Evolutionary conservation across 1,140 invertebrate genomes (phyloP).

Genomic region (Bombus polaris): DNA sequence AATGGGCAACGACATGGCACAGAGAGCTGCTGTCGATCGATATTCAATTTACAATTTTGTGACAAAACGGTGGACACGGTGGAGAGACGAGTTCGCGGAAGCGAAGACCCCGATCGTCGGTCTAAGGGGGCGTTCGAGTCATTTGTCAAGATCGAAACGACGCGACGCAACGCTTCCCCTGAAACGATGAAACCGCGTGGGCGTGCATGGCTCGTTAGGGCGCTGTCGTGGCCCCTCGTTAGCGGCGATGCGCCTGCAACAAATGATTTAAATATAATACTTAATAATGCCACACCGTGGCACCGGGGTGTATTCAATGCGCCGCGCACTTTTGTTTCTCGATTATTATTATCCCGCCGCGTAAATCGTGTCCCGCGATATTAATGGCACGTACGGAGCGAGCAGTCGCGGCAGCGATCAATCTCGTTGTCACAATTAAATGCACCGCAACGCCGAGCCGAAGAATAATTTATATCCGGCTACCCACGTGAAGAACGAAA

Average conservation of each 20-base stretch:
- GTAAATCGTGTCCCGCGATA: conserved; percentile 62
- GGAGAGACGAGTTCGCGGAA: conserved; percentile 68
- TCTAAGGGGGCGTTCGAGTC: background rate
- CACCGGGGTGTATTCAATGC: conserved; percentile 29
- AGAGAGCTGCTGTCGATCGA: conserved; percentile 70
- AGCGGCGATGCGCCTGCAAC: conserved; percentile 49
- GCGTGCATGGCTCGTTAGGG: conserved; percentile 57
- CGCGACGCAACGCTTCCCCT: conserved; percentile 19
- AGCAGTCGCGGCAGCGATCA: conserved; percentile 61
- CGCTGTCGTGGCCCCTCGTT: conserved; percentile 63
- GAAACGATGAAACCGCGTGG: conserved; percentile 61
- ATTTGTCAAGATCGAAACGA: conserved; percentile 44
- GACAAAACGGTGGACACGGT: conserved; percentile 69
- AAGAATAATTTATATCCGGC: conserved; percentile 59
- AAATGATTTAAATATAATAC: conserved; percentile 62
- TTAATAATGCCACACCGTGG: conserved; percentile 52
- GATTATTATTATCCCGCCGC: conserved; percentile 50
- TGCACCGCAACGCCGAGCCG: conserved; percentile 45
- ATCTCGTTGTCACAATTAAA: conserved; percentile 65
- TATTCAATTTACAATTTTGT: conserved; percentile 82
- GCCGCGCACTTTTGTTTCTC: conserved; percentile 13
- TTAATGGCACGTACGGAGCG: conserved; percentile 56
- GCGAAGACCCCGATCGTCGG: background rate
- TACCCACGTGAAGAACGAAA: conserved; percentile 40
- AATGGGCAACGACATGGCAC: conserved; percentile 76